These are phyloP conservation scores for Caenorhabditis plicata DNA, from an alignment of 2,888 invertebrate species.

Conservation along the genomic window DNA sequence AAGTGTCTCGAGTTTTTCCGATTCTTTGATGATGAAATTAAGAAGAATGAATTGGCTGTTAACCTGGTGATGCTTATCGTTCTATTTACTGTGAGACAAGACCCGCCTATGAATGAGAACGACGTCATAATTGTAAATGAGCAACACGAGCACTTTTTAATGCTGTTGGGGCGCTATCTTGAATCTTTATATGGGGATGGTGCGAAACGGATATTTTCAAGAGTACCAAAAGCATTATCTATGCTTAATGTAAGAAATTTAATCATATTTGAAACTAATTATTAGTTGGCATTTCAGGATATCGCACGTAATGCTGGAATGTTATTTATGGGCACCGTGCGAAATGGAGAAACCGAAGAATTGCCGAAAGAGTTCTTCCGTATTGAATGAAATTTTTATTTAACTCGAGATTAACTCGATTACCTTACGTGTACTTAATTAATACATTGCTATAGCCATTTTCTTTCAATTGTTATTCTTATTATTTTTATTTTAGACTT, in stretches of 20 bases:
- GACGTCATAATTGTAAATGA: slow-evolving; percentile 31
- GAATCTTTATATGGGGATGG: slow-evolving; percentile 57
- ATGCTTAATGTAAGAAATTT: slow-evolving; percentile 35
- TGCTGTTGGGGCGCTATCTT: slow-evolving; percentile 48
- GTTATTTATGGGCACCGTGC: slow-evolving; percentile 55
- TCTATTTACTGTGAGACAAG: slow-evolving; percentile 46
- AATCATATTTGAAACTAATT: background rate
- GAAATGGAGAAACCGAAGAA: slow-evolving; percentile 47
- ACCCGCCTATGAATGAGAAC: slow-evolving; percentile 32
- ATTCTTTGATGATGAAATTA: slow-evolving; percentile 52
- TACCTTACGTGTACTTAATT: too few relatives aligned
- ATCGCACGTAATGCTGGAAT: slow-evolving; percentile 48
- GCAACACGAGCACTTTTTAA: slow-evolving; percentile 33
- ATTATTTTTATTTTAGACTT: too few relatives aligned
- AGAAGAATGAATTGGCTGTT: slow-evolving; percentile 53
- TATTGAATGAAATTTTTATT: slow-evolving; percentile 32
- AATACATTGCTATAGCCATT: background rate
- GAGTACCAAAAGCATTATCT: slow-evolving; percentile 47
- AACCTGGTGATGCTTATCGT: slow-evolving; percentile 55
- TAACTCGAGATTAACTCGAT: too few relatives aligned
- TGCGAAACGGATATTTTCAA: slow-evolving; percentile 41
- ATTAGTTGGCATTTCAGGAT: slow-evolving; percentile 12
- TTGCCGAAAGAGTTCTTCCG: slow-evolving; percentile 60
- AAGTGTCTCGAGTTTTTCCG: slow-evolving; percentile 56
- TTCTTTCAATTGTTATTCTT: background rate